Conservation (phyloP, 2,888 invertebrate species). For the Dasysyrphus tricinctus region DNA sequence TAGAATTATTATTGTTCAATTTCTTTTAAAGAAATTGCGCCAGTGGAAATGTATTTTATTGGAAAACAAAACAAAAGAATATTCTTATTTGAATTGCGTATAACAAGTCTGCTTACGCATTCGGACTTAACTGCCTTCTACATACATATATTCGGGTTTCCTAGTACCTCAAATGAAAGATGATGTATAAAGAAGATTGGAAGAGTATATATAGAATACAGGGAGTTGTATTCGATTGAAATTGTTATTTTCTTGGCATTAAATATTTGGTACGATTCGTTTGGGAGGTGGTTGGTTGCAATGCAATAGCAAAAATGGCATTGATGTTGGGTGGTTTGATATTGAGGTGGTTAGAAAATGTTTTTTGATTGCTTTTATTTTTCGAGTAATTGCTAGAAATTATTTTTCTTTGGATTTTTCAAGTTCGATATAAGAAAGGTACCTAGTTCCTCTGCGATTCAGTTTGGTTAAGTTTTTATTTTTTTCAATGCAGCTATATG, state of each 20-base stretch:
- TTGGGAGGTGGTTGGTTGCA: not conserved
- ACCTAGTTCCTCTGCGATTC: not conserved
- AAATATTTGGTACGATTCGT: not conserved
- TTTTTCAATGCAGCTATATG: not conserved
- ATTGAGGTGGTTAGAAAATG: slow-evolving; percentile 22
- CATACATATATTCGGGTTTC: not conserved
- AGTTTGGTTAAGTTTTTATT: not conserved
- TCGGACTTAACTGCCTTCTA: not conserved
- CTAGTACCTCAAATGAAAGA: slow-evolving; percentile 8
- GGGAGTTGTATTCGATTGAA: slow-evolving; percentile 33
- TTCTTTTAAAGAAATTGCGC: too few relatives aligned
- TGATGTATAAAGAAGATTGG: slow-evolving; percentile 38
- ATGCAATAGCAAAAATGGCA: not conserved
- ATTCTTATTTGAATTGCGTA: too few relatives aligned
- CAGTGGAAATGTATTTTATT: too few relatives aligned
- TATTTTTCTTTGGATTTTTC: slow-evolving; percentile 46
- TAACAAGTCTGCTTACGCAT: slow-evolving; percentile 5
- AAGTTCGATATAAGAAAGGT: not conserved
- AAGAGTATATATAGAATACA: not conserved
- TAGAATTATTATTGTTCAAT: too few relatives aligned
- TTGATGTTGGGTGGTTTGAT: not conserved
- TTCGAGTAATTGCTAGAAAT: slow-evolving; percentile 65
- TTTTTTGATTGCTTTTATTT: slow-evolving; percentile 70
- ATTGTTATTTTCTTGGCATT: slow-evolving; percentile 60
- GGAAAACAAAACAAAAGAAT: too few relatives aligned